Evolutionary conservation across 2,888 invertebrate species (phyloP), one percentile per base, ranked within the genome.

Genomic region (Hesperia comma): DNA sequence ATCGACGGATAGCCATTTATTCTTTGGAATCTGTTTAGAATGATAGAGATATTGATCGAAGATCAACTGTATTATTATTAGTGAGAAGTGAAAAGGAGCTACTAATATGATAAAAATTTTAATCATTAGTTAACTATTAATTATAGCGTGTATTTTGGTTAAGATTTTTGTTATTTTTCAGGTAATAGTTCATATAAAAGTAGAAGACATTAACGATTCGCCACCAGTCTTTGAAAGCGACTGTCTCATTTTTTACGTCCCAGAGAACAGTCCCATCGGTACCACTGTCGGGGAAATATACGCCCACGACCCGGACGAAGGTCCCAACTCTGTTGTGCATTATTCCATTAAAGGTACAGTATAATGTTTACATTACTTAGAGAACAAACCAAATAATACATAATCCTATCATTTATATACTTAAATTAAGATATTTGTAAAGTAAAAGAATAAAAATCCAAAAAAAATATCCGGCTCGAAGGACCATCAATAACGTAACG

Each of bases 261-360:
- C 97, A 0, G 99, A 99, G 89, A 99, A 99, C 83, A 98, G 98
- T n/a, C 99, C 99, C 0, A 95, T 98, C 0, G 99, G 98, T 0
- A 98, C 98, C 0, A 96, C 97, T 0, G 98, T 99, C 0, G 99
- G 98, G 0, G 96, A 97, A 78, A 96, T 99, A 64, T 95, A 96
- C 77, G 97, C 99, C 0, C 95, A 95, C 75, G 99, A 99, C 87
- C 98, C 98, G 0, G 99, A 99, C 77, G 98, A 98, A 80, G 98
- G 98, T 0, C 94, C 95, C 0, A 98, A 99, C 84, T 98, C 98
- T 0, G 95, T 96, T 0, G 97, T 99, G 0, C 97, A 98, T 78
- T 99, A 99, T 85, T 97, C 98, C 10, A 98, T 99, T 49, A 98
- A 98, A 79, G 98, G 96, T 93, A 82, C 10, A 15, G 14, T 49